These are phyloP conservation scores for Thereva nobilitata DNA, from an alignment of 2,888 invertebrate species.

Conservation along the genomic window DNA sequence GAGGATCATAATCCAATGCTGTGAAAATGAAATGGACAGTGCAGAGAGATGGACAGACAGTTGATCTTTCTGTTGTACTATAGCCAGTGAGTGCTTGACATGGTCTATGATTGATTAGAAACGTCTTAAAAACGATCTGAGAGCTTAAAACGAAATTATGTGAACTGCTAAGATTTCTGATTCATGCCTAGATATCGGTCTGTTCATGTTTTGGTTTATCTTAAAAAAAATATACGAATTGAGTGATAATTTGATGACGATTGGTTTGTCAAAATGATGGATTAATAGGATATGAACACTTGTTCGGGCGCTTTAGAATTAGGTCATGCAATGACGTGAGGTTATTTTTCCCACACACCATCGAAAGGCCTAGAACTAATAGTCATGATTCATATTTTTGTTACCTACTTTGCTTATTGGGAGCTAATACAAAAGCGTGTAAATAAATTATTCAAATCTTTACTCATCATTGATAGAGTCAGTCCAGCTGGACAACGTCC, in stretches of 20 bases:
- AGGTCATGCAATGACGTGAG: constrained; percentile 20
- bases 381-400: constrained; percentile 6
- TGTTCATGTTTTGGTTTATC: constrained; percentile 26
- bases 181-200: constrained; percentile 27
- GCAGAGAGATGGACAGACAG: constrained; percentile 9
- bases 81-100: constrained; percentile 1
- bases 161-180: constrained; percentile 17
- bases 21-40: constrained; percentile 22
- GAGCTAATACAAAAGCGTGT: too few relatives aligned
- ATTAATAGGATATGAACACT: constrained; percentile 27
- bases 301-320: constrained; percentile 11
- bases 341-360: background rate
- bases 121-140: background rate
- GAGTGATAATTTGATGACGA: constrained; percentile 37
- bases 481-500: too few relatives aligned
- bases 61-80: constrained; percentile 4
- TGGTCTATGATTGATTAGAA: constrained; percentile 27
- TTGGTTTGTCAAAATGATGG: constrained; percentile 34
- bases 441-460: too few relatives aligned
- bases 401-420: too few relatives aligned
- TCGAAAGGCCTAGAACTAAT: background rate
- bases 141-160: constrained; percentile 6
- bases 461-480: too few relatives aligned
- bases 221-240: background rate
- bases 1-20: background rate